Base-by-base conservation (phyloP, 2,797 vertebrate genomes). In the Protosalanx chinensis region DNA sequence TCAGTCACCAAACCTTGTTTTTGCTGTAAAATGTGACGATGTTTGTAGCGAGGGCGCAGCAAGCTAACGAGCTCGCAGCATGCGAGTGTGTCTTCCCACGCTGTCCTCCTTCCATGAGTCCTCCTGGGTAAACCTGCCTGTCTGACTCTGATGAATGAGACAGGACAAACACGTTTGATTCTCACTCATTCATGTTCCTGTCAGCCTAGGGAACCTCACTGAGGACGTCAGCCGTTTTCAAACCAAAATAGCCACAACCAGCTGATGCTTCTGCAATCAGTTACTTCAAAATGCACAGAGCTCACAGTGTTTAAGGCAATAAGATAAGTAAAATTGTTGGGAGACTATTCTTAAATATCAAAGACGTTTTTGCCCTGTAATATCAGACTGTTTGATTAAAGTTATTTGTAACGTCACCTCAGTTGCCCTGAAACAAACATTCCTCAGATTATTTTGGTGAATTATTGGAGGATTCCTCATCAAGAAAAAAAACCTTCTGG, bases 361-460 rank as follows among this genome's bases (percentile, higher is more conserved):
- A 13, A 29, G 4, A 33, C 6, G 4, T 41, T 69, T 69, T 73
- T 72, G 29, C 61, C 35, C 16, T 60, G 23, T 56, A 56, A 41
- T 8, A 73, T 30, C n/a, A 64, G 63, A 81, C 83, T 86, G 71
- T 65, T 68, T 77, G 79, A 87, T 86, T 82, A 80, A 62, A 80
- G 76, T 72, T 86, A 82, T 90, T 85, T 86, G 78, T 75, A 72
- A 58, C 68, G 58, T 85, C 81, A 84, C 79, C 82, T 82, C 80
- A 67, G 57, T 12, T 76, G 67, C 82, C 79, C 83, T 41, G 23
- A 72, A 79, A 71, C 80, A 16, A 16, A 53, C 51, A 87, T 85
- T 89, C 75, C 82, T 75, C 46, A 2, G 5, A 63, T 13, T 41
- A n/a, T 29, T 65, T 86, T 12, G 51, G 51, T 5, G 51, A 81